Base-by-base conservation (phyloP, 2,888 invertebrate species). In the Icerya purchasi region DNA sequence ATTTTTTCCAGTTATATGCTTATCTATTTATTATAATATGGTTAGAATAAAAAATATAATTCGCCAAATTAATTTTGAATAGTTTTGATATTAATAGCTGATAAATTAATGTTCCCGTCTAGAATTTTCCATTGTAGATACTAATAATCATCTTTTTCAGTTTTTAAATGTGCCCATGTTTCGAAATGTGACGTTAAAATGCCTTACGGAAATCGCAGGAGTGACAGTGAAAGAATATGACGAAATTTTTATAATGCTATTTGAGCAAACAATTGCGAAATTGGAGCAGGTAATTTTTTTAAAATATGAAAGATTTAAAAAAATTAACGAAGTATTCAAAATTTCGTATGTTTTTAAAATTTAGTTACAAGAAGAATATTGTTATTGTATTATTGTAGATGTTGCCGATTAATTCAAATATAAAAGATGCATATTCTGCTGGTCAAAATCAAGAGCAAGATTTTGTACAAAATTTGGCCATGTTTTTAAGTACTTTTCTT, bases 81-180 rank as follows among this genome's bases (percentile, higher is more conserved):
- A n/a, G n/a, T n/a, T n/a, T n/a, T n/a, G n/a, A n/a, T n/a, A n/a
- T n/a, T n/a, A n/a, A n/a, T n/a, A n/a, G n/a, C n/a, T n/a, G n/a
- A n/a, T n/a, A n/a, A n/a, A n/a, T n/a, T n/a, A n/a, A n/a, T n/a
- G n/a, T n/a, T n/a, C n/a, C n/a, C n/a, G n/a, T n/a, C n/a, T n/a
- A n/a, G n/a, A n/a, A n/a, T n/a, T n/a, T n/a, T n/a, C n/a, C n/a
- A n/a, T n/a, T n/a, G 54, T 23, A 51, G 22, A 20, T 56, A 8
- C n/a, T 53, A 52, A 8, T 50, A 50, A 59, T 60, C 61, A 63
- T 65, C 61, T 61, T 61, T 67, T 74, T 69, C 73, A 82, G 81
- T 99, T 99, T 75, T 78, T 98, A 64, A 90, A 90, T 74, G 94
- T 97, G 61, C 96, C 97, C 36, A 83, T 91, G 80, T 97, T 97